Base-by-base conservation (phyloP, 2,113 vertebrate species). In the Spheniscus mendiculus region DNA sequence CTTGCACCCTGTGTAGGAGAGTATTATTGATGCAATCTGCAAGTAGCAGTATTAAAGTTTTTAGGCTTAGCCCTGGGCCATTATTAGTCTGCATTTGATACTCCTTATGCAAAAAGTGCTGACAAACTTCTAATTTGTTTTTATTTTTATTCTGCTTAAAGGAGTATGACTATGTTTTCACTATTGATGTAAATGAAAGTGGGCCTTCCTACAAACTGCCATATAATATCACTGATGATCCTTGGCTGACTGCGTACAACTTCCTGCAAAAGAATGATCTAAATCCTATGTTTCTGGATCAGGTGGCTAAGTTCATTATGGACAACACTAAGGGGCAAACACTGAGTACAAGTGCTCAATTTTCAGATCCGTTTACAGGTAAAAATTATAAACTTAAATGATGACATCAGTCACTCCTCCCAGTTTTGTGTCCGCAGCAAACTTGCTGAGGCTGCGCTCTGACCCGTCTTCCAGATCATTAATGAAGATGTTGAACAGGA, bases 81-180 rank as follows among this genome's bases (percentile, higher is more conserved):
- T 36, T 50, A 15, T 56, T 52, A 42, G 27, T 56, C 36, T 79
- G 3, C 8, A 5, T 72, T 56, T 83, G 11, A 15, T 63, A 49
- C 4, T 56, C 8, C 6, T 40, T 32, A 38, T 61, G 15, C 81
- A 56, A 58, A 53, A 85, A 61, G 4, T 76, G 11, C 20, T 72
- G 29, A 27, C 29, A 63, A n/a, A n/a, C 26, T 49, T 89, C 70
- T 89, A 50, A 71, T 29, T 72, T 52, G 18, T 52, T 86, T 97
- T 66, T 66, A 40, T 88, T 97, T 97, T 65, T 93, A 45, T 96
- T 97, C 36, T 26, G 22, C 42, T 78, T 98, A 71, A 97, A 99
- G 99, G 99, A 99, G 90, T 99, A 99, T 30, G 99, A 99, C 96
- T 99, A 99, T 89, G 99, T 99, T 89, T 99, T 99, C 96, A 99